A percentile compares a stretch with the other conserved stretches of the same genome.
Evolutionary conservation across 2,797 vertebrate genomes (phyloP).

Genomic region (Catharus ustulatus): DNA sequence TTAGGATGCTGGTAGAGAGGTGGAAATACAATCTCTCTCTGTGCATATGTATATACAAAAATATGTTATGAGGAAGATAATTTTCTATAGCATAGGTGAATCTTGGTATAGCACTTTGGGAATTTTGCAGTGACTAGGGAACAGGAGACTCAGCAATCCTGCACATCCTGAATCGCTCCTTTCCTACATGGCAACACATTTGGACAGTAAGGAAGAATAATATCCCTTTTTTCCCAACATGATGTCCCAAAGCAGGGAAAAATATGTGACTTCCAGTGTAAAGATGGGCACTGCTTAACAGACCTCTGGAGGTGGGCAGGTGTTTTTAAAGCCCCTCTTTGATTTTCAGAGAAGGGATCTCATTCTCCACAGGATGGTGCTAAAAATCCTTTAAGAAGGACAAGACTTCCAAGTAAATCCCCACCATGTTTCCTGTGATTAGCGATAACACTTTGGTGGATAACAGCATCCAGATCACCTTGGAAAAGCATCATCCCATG

Average conservation of each 20-base stretch:
- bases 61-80: not conserved
- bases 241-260: not conserved
- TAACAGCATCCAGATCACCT: not conserved
- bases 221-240: not conserved
- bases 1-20: not conserved
- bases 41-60: not conserved
- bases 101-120: not conserved
- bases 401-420: not conserved
- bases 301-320: not conserved
- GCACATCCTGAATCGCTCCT: not conserved
- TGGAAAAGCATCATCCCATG: not conserved
- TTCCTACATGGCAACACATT: not conserved
- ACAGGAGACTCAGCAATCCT: not conserved
- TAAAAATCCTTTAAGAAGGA: constrained; percentile 55
- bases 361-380: constrained; percentile 64
- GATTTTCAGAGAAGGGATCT: not conserved
- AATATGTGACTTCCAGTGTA: rapidly evolving
- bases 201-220: not conserved
- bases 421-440: not conserved
- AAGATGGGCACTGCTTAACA: not conserved
- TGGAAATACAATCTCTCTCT: not conserved
- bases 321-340: not conserved
- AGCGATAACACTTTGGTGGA: rapidly evolving
- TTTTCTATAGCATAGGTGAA: not conserved
- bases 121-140: not conserved